Base-by-base conservation (phyloP, 2,113 vertebrate species). In the Gnathochromis pfefferi region DNA sequence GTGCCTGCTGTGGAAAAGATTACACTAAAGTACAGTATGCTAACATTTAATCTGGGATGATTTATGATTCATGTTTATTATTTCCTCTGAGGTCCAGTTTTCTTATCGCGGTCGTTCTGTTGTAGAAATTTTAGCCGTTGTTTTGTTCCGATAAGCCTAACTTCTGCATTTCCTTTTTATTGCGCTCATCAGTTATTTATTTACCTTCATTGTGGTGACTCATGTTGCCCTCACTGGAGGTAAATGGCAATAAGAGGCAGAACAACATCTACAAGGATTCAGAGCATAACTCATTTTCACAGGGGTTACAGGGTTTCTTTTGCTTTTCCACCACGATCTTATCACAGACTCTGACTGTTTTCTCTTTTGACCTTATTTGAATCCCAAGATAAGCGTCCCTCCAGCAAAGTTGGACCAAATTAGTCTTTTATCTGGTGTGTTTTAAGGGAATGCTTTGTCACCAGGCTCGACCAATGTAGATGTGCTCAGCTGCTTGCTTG, bases 311-410 rank as follows among this genome's bases (percentile, higher is more conserved):
- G 73, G 85, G 87, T 94, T 91, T 80, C 82, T 91, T 96, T 90
- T 85, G 58, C 85, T 92, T 91, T 91, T 82, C 79, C 80, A 60
- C 78, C 68, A 26, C 21, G 83, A 89, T 95, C 89, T 93, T 93
- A 95, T 96, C 94, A 63, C 51, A 0, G 16, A 31, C 85, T 82
- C 83, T 85, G 87, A 89, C 88, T 81, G 83, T 88, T 92, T 95
- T 93, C 82, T 91, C 73, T 90, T 92, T 93, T 93, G 92, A 95
- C 93, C 93, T 94, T 95, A 93, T 96, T 96, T 96, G 90, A 95
- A 94, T 95, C 87, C 81, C 40, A 38, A 96, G 94, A 96, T 96
- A 95, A 95, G 90, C 87, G 88, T 95, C 94, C 94, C 93, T 82
- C 86, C 35, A 88, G 93, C 91, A 81, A 92, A 94, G 94, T 92